Base-by-base conservation (phyloP, 2,113 vertebrate genomes). In the Carettochelys insculpta region DNA sequence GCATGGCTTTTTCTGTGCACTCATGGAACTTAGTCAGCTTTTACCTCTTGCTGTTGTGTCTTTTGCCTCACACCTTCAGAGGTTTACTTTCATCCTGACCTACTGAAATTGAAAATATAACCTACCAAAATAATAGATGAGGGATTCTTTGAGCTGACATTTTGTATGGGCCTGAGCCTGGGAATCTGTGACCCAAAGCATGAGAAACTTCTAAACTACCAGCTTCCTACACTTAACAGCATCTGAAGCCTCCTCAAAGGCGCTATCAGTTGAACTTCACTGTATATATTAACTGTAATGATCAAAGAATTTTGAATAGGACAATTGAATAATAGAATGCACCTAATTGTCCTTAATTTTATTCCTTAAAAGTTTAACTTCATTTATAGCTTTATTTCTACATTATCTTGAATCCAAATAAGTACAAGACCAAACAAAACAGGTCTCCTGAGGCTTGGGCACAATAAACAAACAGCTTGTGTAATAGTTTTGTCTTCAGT, bases 91-190 rank as follows among this genome's bases (percentile, higher is more conserved):
- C 92, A 92, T 82, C 61, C 47, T 92, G 92, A 96, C 93, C 93
- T 90, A 47, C 85, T 93, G 92, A 93, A 94, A 95, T 93, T 94
- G 93, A 95, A 95, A 95, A 94, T 82, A 52, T 94, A 94, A 96
- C 92, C 93, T 96, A 90, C 85, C 90, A 86, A 92, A 94, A 94
- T 94, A 96, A 94, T 86, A 94, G 93, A 93, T 92, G 88, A 88
- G 90, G 88, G 82, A 83, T 86, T 90, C 77, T 92, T 87, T 81
- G 80, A 77, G 68, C 54, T 94, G 93, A 93, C 90, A 93, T 92
- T 94, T 96, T 92, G 58, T 88, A 65, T 83, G 54, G 53, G 34
- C 61, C 76, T 92, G 76, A 85, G 54, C 90, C 82, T 93, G 54
- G 68, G 73, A 68, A 71, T 78, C 75, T 80, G 53, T 94, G 79